Percentiles rank a stretch among this genome's conserved stretches.
These are phyloP conservation scores for Archips crataeganus DNA, from an alignment of 2,888 invertebrate species.

Conservation along the genomic window DNA sequence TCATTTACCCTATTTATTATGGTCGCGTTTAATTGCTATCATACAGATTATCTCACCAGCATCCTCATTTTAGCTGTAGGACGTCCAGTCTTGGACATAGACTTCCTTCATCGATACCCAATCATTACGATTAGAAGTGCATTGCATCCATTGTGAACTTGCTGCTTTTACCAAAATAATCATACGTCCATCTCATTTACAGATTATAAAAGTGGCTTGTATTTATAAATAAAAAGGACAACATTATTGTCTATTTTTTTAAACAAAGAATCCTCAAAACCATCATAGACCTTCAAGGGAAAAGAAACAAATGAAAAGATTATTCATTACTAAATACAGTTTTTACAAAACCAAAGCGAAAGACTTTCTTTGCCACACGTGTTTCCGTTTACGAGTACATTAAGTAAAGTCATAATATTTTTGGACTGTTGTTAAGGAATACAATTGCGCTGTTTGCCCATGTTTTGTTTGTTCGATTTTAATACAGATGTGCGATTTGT, in stretches of 20 bases:
- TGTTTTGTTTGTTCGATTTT: slow-evolving; percentile 1
- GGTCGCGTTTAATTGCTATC: neutral
- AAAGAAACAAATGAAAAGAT: neutral
- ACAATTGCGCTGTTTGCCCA: slow-evolving; percentile 1
- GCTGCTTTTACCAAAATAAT: too few relatives aligned
- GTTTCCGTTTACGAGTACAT: slow-evolving; percentile 11
- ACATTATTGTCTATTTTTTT: neutral
- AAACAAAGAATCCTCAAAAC: neutral
- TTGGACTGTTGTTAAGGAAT: slow-evolving; percentile 1
- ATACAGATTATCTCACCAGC: too few relatives aligned
- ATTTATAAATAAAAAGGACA: neutral
- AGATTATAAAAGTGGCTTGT: too few relatives aligned
- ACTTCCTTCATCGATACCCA: too few relatives aligned
- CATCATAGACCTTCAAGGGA: neutral
- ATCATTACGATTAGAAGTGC: too few relatives aligned
- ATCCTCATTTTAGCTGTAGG: too few relatives aligned
- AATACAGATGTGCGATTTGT: slow-evolving; percentile 25
- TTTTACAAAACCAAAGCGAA: neutral
- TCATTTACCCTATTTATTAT: neutral
- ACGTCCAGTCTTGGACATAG: too few relatives aligned
- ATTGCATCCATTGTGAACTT: too few relatives aligned
- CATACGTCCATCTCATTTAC: too few relatives aligned
- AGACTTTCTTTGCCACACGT: slow-evolving; percentile 11
- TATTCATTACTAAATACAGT: neutral
- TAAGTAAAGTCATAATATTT: slow-evolving; percentile 13